A percentile compares a stretch with the other conserved stretches of the same genome.
Evolutionary conservation across 92 coral and sea anemone species (phyloP).

Genomic region (Epizoanthus fatuus): DNA sequence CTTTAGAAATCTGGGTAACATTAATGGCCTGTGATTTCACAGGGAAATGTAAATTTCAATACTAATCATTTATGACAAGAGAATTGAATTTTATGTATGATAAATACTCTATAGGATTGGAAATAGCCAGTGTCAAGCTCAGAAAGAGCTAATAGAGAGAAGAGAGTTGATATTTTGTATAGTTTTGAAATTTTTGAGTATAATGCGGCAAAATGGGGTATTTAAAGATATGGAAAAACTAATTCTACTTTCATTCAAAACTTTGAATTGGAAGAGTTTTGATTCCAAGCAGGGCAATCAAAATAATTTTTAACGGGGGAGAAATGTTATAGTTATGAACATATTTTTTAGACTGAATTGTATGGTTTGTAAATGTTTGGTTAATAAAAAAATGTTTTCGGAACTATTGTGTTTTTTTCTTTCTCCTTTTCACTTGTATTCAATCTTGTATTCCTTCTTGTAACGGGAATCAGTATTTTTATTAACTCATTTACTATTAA

Average conservation of each 20-base stretch:
- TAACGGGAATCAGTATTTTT: no score
- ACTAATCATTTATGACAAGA: no score
- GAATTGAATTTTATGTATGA: no score
- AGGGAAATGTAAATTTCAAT: no score
- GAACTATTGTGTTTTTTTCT: constrained; percentile 23
- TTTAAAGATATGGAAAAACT: not conserved
- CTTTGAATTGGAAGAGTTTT: not conserved
- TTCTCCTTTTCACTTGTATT: no score
- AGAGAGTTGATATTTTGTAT: no score
- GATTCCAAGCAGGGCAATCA: not conserved
- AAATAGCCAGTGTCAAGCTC: not conserved
- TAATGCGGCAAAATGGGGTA: not conserved
- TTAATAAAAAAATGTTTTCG: constrained; percentile 40
- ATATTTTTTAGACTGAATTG: constrained; percentile 5
- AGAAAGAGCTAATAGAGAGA: no score
- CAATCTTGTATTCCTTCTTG: no score
- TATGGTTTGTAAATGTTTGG: constrained; percentile 34
- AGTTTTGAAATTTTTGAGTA: not conserved
- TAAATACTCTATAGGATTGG: no score
- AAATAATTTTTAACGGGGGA: constrained; percentile 11
- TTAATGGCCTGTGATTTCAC: no score
- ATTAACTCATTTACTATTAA: no score
- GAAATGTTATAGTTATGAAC: not conserved
- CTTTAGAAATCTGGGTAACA: no score
- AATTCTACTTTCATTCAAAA: not conserved